A percentile compares a stretch with the other conserved stretches of the same genome.
phyloP scores from a whole-genome alignment of 2,113 vertebrate genomes.

The Polypterus bichir region DNA sequence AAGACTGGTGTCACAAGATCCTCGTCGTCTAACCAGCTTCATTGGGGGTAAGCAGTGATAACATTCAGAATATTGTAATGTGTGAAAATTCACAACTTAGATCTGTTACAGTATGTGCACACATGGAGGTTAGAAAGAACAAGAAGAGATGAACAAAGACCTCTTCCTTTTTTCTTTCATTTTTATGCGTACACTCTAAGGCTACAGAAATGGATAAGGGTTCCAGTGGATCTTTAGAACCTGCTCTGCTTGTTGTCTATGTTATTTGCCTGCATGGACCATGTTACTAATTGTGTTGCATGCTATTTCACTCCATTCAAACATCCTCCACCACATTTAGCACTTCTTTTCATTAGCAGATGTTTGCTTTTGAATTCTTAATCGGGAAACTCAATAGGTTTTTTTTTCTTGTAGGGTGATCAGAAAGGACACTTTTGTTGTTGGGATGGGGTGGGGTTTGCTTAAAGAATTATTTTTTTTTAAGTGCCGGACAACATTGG shows the following conservation, averaged over 20 bases:
- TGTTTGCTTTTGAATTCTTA: slow-evolving; percentile 58
- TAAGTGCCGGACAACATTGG: slow-evolving; percentile 13
- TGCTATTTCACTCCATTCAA: slow-evolving; percentile 43
- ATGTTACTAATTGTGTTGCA: slow-evolving; percentile 33
- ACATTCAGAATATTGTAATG: no score
- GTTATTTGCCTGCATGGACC: slow-evolving; percentile 47
- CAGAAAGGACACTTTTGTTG: slow-evolving; percentile 45
- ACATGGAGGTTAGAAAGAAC: no score
- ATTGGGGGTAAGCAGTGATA: no score
- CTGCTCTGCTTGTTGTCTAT: slow-evolving; percentile 14
- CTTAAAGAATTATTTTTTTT: no score
- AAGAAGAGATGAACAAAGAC: no score
- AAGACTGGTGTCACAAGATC: no score
- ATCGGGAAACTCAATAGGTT: slow-evolving; percentile 40
- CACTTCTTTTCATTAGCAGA: slow-evolving; percentile 67
- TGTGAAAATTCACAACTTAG: no score
- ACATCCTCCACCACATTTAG: slow-evolving; percentile 40
- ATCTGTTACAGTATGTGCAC: no score
- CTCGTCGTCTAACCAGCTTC: no score
- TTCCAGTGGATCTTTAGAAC: slow-evolving; percentile 23
- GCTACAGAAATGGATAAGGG: slow-evolving; percentile 48
- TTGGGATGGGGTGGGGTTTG: slow-evolving; percentile 25
- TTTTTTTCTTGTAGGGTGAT: slow-evolving; percentile 30
- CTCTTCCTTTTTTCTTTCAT: no score
- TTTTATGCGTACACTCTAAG: neutral